Base-by-base conservation (phyloP, 2,113 vertebrate genomes). In the Zootoca vivipara region DNA sequence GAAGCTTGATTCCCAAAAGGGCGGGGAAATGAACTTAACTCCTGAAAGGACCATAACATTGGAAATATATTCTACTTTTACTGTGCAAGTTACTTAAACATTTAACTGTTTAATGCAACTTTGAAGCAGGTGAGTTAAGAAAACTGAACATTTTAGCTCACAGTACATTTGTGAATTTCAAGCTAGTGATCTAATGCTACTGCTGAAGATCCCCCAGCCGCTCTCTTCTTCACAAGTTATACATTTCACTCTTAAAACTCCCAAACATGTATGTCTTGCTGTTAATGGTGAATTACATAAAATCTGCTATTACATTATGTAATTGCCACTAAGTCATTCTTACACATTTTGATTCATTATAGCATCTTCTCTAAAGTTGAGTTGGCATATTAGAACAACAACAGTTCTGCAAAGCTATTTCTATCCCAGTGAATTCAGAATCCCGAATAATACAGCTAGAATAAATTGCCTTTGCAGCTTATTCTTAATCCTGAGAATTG, bases 401-500 rank as follows among this genome's bases (percentile, higher is more conserved):
- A 56, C 24, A 64, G 33, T 38, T 74, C 52, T 62, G 24, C 15
- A 85, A 85, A 20, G 28, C 26, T 62, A 87, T 16, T 9, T 78
- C 74, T 7, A 69, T 2, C 22, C 20, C 16, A 46, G 10, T 82
- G 13, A 16, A 87, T 46, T 74, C 12, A 28, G n/a, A 85, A 26
- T 38, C 20, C 33, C 82, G 28, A 86, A 75, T 87, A 69, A 70
- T 13, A 35, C 0, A 1, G 24, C 40, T 90, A 91, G 72, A 35
- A 15, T 65, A 78, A 64, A 56, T 86, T 85, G 78, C 7, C 9
- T 20, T 85, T 30, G 9, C 46, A 38, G 38, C 69, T 86, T 86
- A 70, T 56, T 40, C 74, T 42, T 7, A 22, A 91, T 78, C 42
- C 65, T 87, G 38, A 81, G 87, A 79, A 78, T 16, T 56, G 64